These are phyloP conservation scores for Triplophysa tibetana DNA, from an alignment of 2,113 vertebrate species.

Conservation along the genomic window DNA sequence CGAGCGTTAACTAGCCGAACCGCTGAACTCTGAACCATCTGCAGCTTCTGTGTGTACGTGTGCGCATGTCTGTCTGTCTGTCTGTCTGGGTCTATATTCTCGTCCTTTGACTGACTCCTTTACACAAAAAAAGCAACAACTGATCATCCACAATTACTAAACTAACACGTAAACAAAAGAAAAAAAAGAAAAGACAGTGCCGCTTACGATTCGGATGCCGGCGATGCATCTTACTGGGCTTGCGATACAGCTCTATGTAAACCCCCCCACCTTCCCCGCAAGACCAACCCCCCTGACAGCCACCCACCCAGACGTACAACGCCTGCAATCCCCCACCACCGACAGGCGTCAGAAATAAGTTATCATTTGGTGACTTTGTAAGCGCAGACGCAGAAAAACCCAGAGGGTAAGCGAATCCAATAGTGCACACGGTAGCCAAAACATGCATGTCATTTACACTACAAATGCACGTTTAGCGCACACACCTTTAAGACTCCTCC, in stretches of 20 bases:
- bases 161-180: neutral
- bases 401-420: conserved; percentile 53
- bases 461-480: conserved; percentile 55
- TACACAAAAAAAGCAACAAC: neutral
- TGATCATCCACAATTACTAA: neutral
- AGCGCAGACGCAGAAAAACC: conserved; percentile 30
- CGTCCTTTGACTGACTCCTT: conserved; percentile 35
- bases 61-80: conserved; percentile 7
- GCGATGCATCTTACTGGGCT: conserved; percentile 39
- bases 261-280: neutral
- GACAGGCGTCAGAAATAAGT: conserved; percentile 43
- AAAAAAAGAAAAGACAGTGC: neutral
- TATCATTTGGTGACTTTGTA: conserved; percentile 40
- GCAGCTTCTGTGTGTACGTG: conserved; percentile 4
- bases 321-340: conserved; percentile 21
- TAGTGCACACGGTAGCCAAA: conserved; percentile 52
- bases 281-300: neutral
- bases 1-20: conserved; percentile 45
- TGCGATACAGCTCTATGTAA: neutral
- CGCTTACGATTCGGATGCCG: neutral
- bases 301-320: conserved; percentile 45
- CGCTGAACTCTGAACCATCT: conserved; percentile 50
- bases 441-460: conserved; percentile 58
- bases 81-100: conserved; percentile 22
- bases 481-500: conserved; percentile 62